These are phyloP conservation scores for Amblyjoppa fuscipennis DNA, from an alignment of 2,888 invertebrate genomes.

Conservation along the genomic window DNA sequence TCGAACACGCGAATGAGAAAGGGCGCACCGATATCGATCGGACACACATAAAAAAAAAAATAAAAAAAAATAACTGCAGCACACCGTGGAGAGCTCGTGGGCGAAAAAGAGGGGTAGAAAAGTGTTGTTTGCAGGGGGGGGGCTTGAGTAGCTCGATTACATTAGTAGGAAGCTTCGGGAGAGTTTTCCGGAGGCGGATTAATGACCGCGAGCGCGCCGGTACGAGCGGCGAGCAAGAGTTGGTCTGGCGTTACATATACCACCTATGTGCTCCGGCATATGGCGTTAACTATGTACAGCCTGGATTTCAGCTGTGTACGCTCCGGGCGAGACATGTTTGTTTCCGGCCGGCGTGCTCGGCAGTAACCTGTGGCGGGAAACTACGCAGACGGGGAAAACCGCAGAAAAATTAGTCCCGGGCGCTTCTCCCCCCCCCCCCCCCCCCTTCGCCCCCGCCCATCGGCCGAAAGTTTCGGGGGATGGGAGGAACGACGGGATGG, in stretches of 20 bases:
- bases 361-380: conserved; percentile 44
- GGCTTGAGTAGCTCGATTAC: conserved; percentile 57
- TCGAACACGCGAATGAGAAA: no score
- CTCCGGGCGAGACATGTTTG: conserved; percentile 67
- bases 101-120: conserved; percentile 10
- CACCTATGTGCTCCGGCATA: conserved; percentile 22
- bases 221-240: conserved; percentile 40
- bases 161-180: conserved; percentile 60
- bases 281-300: conserved; percentile 9
- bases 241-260: conserved; percentile 16
- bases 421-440: not conserved
- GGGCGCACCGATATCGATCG: not conserved
- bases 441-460: no score
- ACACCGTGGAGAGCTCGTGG: not conserved
- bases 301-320: conserved; percentile 51
- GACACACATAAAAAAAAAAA: not conserved
- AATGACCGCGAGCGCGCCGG: conserved; percentile 56
- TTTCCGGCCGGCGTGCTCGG: conserved; percentile 57
- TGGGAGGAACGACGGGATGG: conserved; percentile 44
- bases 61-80: not conserved
- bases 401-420: conserved; percentile 65
- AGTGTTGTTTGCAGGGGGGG: conserved; percentile 41
- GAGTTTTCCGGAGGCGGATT: conserved; percentile 59
- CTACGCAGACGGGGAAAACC: conserved; percentile 49
- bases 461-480: not conserved